Evolutionary conservation across 1,140 invertebrate species (phyloP).

Genomic region (Stegodyphus mimosarum): DNA sequence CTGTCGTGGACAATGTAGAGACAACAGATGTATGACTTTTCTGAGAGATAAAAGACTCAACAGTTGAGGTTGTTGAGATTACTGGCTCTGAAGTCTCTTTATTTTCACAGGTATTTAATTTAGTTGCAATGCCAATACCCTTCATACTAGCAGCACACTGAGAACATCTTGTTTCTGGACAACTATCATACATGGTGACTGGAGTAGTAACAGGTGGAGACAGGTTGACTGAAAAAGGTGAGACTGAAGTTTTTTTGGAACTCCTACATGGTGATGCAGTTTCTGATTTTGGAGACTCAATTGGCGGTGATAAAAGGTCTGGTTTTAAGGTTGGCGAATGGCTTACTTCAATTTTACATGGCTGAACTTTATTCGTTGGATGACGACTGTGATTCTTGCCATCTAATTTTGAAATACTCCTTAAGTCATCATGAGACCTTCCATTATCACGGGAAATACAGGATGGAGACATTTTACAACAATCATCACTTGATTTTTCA

Average conservation of each 20-base stretch:
- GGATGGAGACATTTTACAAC: slow-evolving; percentile 38
- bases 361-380: slow-evolving; percentile 31
- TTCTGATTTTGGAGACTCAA: slow-evolving; percentile 41
- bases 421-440: slow-evolving; percentile 13
- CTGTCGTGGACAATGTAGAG: background rate
- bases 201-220: background rate
- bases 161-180: slow-evolving; percentile 29
- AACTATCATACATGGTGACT: background rate
- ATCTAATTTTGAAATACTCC: slow-evolving; percentile 4
- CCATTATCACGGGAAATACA: slow-evolving; percentile 31
- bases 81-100: slow-evolving; percentile 6
- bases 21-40: slow-evolving; percentile 19
- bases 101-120: slow-evolving; percentile 3
- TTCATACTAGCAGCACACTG: slow-evolving; percentile 44
- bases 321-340: slow-evolving; percentile 45
- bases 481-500: slow-evolving; percentile 40
- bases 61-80: background rate
- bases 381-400: slow-evolving; percentile 28
- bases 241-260: slow-evolving; percentile 18
- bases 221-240: background rate
- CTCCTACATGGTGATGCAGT: slow-evolving; percentile 18
- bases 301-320: slow-evolving; percentile 51
- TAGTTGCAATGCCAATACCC: background rate
- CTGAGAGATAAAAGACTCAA: background rate
- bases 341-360: slow-evolving; percentile 52